A percentile compares a stretch with the other conserved stretches of the same genome.
These are phyloP conservation scores for Pseudorasbora parva DNA, from an alignment of 2,113 vertebrate genomes.

Conservation along the genomic window DNA sequence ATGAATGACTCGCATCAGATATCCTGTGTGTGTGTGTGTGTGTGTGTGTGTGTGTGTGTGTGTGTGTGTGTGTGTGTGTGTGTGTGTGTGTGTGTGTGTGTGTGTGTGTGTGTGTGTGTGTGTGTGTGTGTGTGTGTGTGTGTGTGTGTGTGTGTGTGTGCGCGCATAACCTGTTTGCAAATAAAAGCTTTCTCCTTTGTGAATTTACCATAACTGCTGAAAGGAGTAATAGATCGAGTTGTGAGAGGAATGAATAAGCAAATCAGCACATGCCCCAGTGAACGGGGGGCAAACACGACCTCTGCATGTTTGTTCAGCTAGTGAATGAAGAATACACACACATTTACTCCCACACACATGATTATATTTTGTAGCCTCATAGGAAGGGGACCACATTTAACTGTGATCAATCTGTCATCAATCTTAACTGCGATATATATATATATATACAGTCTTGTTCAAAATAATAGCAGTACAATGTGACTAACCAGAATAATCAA, in stretches of 20 bases:
- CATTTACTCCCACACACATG: slow-evolving; percentile 14
- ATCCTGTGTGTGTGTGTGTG: not conserved
- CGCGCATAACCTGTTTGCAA: not conserved
- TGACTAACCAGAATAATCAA: too few relatives aligned
- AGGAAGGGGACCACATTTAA: not conserved
- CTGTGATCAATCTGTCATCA: too few relatives aligned
- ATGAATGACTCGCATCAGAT: not conserved
- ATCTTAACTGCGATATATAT: too few relatives aligned
- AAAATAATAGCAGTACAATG: too few relatives aligned
- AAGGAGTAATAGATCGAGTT: not conserved
- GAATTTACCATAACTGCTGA: not conserved
- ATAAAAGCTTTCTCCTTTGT: not conserved
- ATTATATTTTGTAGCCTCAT: not conserved
- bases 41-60: not conserved
- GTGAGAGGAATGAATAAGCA: slow-evolving; percentile 26
- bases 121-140: not conserved
- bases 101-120: not conserved
- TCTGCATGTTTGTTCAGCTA: slow-evolving; percentile 27
- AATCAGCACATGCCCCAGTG: slow-evolving; percentile 21
- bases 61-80: slow-evolving; percentile 2
- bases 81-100: not conserved
- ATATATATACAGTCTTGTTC: too few relatives aligned
- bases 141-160: not conserved
- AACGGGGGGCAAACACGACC: slow-evolving; percentile 15
- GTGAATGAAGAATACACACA: slow-evolving; percentile 19